Base-by-base conservation (phyloP, 2,113 vertebrate species). In the Lanius ludovicianus region DNA sequence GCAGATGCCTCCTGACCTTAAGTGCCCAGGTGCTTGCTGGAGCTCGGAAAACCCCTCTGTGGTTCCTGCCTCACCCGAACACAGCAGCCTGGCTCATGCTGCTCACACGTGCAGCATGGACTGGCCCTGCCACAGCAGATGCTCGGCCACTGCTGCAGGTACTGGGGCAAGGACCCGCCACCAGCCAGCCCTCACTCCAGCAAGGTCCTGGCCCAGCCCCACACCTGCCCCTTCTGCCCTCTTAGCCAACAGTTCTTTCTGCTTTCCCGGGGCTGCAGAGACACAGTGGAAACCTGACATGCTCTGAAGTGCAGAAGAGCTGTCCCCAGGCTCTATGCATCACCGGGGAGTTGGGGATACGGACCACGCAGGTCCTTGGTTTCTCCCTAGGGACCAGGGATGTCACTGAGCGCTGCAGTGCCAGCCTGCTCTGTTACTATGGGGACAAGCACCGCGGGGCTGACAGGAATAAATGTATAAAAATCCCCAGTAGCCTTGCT, bases 21-120 rank as follows among this genome's bases (percentile, higher is more conserved):
- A 50, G 33, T 7, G 42, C 90, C 93, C 89, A 69, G 67, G 17
- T 49, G 44, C 80, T 87, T 78, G 30, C 88, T 10, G 2, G 71
- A 83, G 62, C 73, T 8, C 83, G 95, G 92, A 96, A 97, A 97
- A 94, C 92, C 97, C 97, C 97, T 92, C 33, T 3, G 93, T 5
- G 82, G 75, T 37, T 62, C 10, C 19, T 50, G 95, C 68, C 88
- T 46, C 5, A 24, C 53, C 71, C 7, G 62, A 75, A 18, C 16
- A 1, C 92, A 42, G 95, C 81, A 50, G 11, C 55, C 35, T 3
- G 73, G 82, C 93, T 84, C 59, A 21, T 84, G 95, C 68, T 89
- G 1, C 13, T 89, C 97, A 84, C 96, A 75, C 95, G 25, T 13
- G 9, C 46, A 63, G 90, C 86, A 37, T 15, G 1, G 42, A 69